Evolutionary conservation across 2,888 invertebrate species (phyloP).

Genomic region (Idaea biselata): DNA sequence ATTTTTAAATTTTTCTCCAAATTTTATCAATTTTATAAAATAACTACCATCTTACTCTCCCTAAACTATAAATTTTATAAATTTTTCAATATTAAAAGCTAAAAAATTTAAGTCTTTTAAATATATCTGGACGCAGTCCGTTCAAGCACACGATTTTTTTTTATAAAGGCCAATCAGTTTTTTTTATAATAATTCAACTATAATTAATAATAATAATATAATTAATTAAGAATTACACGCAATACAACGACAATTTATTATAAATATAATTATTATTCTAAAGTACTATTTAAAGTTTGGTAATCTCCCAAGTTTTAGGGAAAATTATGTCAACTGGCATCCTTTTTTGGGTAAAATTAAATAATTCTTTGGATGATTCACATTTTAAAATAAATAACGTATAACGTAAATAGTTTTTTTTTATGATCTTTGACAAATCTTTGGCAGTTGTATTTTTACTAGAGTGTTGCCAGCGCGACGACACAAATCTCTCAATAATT

Average conservation of each 20-base stretch:
- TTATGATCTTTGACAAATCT: conserved; percentile 32
- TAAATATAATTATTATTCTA: conserved; percentile 33
- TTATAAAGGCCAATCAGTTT: conserved; percentile 65
- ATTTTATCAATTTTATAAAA: conserved; percentile 20
- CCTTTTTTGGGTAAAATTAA: conserved; percentile 25
- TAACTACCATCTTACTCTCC: conserved; percentile 27
- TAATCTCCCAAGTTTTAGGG: conserved; percentile 19
- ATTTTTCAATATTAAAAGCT: conserved; percentile 35
- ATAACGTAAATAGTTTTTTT: conserved; percentile 12
- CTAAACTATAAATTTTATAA: conserved; percentile 37
- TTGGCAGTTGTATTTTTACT: conserved; percentile 32
- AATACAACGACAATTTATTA: conserved; percentile 37
- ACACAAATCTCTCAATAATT: conserved; percentile 1
- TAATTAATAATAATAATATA: conserved; percentile 21
- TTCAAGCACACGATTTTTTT: conserved; percentile 66
- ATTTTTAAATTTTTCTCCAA: neutral
- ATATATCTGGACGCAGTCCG: conserved; percentile 67
- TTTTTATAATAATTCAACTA: conserved; percentile 26
- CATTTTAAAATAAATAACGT: conserved; percentile 3
- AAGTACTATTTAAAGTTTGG: conserved; percentile 32
- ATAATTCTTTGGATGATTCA: conserved; percentile 12
- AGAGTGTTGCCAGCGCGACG: neutral
- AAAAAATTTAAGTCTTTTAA: conserved; percentile 75
- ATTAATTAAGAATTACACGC: conserved; percentile 35
- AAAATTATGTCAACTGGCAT: conserved; percentile 21